phyloP scores from a whole-genome alignment of 2,797 vertebrate genomes.

The Streptopelia turtur region DNA sequence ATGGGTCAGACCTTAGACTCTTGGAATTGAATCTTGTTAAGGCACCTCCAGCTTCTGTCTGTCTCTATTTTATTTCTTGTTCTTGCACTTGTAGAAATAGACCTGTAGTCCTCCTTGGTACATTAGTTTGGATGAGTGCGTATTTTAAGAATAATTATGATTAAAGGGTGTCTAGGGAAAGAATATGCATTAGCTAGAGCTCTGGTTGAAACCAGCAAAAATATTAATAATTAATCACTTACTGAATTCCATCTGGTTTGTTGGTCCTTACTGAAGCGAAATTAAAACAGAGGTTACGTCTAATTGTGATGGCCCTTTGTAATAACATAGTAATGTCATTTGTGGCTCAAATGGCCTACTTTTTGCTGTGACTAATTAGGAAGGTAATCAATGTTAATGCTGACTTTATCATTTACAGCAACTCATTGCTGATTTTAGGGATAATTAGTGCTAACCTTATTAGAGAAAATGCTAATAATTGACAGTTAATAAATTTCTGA shows the following conservation, averaged over 20 bases:
- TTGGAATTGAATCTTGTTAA: neutral
- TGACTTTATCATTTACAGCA: conserved; percentile 66
- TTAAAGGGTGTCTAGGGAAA: neutral
- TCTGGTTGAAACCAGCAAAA: conserved; percentile 7
- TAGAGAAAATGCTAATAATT: conserved; percentile 54
- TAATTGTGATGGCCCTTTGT: conserved; percentile 22
- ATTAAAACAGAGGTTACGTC: neutral
- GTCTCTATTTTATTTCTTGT: neutral
- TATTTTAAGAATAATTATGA: neutral
- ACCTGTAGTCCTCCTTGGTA: neutral
- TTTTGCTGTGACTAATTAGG: conserved; percentile 61
- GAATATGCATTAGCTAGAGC: neutral
- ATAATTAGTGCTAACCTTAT: conserved; percentile 55
- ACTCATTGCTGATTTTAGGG: conserved; percentile 13
- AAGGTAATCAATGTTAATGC: conserved; percentile 58
- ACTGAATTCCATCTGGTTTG: neutral
- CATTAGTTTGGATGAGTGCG: neutral
- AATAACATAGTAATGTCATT: conserved; percentile 39
- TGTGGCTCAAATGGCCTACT: conserved; percentile 51
- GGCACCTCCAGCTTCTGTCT: neutral
- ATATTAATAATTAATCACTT: neutral
- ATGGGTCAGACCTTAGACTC: neutral
- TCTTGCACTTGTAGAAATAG: neutral
- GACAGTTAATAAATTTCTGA: conserved; percentile 21
- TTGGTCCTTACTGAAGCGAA: neutral